A percentile compares a stretch with the other conserved stretches of the same genome.
phyloP scores from a whole-genome alignment of 2,797 vertebrate species.

The Halcyon badia region DNA sequence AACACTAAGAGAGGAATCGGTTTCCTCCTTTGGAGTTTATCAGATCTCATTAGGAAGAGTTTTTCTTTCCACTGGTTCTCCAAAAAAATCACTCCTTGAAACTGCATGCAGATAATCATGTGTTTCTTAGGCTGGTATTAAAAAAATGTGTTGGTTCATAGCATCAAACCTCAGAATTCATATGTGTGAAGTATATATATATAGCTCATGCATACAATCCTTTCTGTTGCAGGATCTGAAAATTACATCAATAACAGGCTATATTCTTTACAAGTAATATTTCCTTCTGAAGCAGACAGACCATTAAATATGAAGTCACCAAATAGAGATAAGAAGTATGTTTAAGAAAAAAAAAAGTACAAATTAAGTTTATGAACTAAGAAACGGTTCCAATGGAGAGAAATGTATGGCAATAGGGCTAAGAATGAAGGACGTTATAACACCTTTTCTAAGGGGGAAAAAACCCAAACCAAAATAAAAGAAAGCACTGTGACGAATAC shows the following conservation, averaged over 20 bases:
- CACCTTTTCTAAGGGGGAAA: background rate
- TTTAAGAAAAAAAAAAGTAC: background rate
- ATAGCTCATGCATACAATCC: background rate
- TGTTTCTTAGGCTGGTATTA: background rate
- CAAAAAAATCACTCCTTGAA: background rate
- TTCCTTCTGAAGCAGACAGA: background rate
- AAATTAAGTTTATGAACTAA: background rate
- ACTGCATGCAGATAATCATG: background rate
- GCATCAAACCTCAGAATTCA: background rate
- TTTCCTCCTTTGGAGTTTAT: background rate
- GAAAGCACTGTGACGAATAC: background rate
- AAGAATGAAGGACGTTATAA: background rate
- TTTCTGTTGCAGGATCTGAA: background rate
- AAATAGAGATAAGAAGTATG: background rate
- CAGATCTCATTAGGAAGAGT: background rate
- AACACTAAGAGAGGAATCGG: background rate
- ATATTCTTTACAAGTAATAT: background rate
- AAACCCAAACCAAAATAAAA: background rate
- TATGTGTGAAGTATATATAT: background rate
- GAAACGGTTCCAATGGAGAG: background rate
- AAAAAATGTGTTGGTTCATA: background rate
- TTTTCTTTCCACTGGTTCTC: background rate
- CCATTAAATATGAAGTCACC: background rate
- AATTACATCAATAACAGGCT: background rate
- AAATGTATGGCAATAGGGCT: background rate